phyloP scores from a whole-genome alignment of 2,113 vertebrate species.

The Siniperca chuatsi region DNA sequence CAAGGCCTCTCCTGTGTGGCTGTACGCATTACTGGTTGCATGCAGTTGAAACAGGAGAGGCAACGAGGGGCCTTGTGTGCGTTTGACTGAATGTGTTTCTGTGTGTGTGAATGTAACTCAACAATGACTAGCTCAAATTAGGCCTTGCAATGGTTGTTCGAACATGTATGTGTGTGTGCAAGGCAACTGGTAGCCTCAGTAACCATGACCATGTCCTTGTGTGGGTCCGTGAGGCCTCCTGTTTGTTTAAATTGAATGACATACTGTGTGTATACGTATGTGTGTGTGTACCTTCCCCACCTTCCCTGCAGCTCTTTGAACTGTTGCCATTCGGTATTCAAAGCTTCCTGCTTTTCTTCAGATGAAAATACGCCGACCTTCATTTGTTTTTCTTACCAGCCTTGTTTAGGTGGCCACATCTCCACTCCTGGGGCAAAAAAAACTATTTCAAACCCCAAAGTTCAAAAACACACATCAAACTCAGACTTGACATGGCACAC shows the following conservation, averaged over 20 bases:
- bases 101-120: slow-evolving; percentile 38
- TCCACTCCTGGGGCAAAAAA: slow-evolving; percentile 37
- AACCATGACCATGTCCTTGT: slow-evolving; percentile 52
- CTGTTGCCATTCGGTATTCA: slow-evolving; percentile 50
- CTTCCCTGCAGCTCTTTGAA: slow-evolving; percentile 60
- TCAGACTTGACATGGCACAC: slow-evolving; percentile 34
- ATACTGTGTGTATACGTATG: slow-evolving; percentile 11
- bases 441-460: slow-evolving; percentile 23
- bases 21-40: slow-evolving; percentile 43
- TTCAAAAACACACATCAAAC: slow-evolving; percentile 55
- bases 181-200: slow-evolving; percentile 43
- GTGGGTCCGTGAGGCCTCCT: slow-evolving; percentile 48
- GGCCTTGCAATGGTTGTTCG: slow-evolving; percentile 15
- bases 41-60: slow-evolving; percentile 59
- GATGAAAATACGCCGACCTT: slow-evolving; percentile 55
- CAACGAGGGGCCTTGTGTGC: slow-evolving; percentile 22
- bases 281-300: neutral
- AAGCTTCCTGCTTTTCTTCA: slow-evolving; percentile 77
- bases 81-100: slow-evolving; percentile 12
- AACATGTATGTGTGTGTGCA: slow-evolving; percentile 35
- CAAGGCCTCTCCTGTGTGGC: slow-evolving; percentile 72
- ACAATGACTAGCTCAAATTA: slow-evolving; percentile 46
- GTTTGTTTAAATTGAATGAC: slow-evolving; percentile 71
- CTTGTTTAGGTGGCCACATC: slow-evolving; percentile 45
- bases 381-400: slow-evolving; percentile 69